These are phyloP conservation scores for Bombus vancouverensis DNA, from an alignment of 1,140 invertebrate genomes.

Conservation along the genomic window DNA sequence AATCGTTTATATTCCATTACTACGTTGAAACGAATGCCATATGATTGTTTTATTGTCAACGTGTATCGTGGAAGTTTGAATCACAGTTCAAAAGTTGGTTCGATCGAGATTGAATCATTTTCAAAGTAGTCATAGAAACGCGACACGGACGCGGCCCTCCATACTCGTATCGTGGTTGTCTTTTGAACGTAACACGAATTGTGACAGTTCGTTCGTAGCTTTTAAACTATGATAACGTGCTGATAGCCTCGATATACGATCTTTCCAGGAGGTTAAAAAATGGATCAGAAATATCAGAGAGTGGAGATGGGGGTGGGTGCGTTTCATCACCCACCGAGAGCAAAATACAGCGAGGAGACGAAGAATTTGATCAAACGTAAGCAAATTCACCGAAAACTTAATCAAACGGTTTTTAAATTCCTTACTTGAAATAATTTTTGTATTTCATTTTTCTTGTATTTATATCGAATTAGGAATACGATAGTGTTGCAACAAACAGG, in stretches of 20 bases:
- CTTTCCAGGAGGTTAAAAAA: constrained; percentile 45
- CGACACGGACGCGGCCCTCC: neutral
- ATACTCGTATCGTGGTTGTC: constrained; percentile 28
- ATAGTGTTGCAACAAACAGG: neutral
- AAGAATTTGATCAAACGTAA: constrained; percentile 78
- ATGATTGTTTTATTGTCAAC: neutral
- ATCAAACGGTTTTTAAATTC: neutral
- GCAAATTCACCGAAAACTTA: constrained; percentile 1
- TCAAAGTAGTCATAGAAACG: constrained; percentile 75
- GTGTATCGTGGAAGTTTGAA: constrained; percentile 4
- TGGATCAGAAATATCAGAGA: constrained; percentile 74
- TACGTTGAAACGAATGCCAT: neutral
- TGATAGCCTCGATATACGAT: neutral
- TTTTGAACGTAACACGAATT: neutral
- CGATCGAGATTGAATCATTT: constrained; percentile 68
- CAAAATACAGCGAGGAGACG: constrained; percentile 80
- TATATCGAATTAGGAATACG: neutral
- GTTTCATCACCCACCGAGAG: constrained; percentile 77
- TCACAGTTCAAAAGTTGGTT: constrained; percentile 67
- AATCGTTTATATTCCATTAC: neutral
- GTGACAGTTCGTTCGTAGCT: neutral
- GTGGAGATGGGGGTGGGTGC: constrained; percentile 76
- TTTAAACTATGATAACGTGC: neutral
- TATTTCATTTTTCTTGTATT: neutral
- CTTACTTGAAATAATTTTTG: neutral